A percentile compares a stretch with the other conserved stretches of the same genome.
These are phyloP conservation scores for Dicycla oo DNA, from an alignment of 2,888 invertebrate genomes.

Conservation along the genomic window DNA sequence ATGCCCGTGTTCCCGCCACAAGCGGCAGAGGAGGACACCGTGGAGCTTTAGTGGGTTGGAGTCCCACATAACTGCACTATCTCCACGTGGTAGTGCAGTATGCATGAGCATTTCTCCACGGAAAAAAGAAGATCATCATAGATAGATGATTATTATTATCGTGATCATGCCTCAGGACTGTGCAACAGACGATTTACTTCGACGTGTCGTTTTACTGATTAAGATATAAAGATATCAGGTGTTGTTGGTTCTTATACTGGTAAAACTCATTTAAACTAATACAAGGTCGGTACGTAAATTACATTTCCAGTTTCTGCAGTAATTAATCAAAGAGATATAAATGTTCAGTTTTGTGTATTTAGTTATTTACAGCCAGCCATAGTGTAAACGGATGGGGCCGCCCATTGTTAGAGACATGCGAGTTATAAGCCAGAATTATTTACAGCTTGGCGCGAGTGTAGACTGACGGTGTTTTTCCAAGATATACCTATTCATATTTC, in stretches of 20 bases:
- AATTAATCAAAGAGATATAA: constrained; percentile 45
- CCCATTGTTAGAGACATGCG: constrained; percentile 33
- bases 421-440: constrained; percentile 49
- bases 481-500: neutral
- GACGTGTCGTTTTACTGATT: no score
- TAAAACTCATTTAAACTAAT: neutral
- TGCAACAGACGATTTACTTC: neutral
- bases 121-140: no score
- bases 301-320: constrained; percentile 29
- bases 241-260: no score
- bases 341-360: constrained; percentile 27
- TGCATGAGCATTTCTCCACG: no score
- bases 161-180: no score
- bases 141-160: no score
- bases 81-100: no score
- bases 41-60: no score
- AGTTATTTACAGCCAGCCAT: constrained; percentile 33
- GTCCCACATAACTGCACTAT: no score
- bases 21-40: no score
- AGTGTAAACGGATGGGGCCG: constrained; percentile 26
- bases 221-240: no score
- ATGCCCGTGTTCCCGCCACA: no score
- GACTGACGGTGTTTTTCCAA: constrained; percentile 36
- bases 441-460: constrained; percentile 23
- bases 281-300: neutral